phyloP scores from a whole-genome alignment of 2,888 invertebrate species.

The Parasteatoda lunata region DNA sequence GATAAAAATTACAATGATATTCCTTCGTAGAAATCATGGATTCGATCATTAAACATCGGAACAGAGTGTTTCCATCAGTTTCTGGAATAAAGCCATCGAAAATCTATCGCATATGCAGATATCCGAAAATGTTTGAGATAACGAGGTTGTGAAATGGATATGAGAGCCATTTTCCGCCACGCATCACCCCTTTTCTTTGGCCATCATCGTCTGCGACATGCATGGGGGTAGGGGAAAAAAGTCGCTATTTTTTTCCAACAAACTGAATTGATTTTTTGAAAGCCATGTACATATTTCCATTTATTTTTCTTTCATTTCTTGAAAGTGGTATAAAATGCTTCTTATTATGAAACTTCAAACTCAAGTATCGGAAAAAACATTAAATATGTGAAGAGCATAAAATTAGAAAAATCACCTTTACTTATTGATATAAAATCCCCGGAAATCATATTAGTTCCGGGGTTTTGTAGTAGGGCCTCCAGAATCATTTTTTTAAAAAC shows the following conservation, averaged over 20 bases:
- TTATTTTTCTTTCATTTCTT: not conserved
- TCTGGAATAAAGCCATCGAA: conserved; percentile 13
- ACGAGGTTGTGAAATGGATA: conserved; percentile 33
- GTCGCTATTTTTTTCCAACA: conserved; percentile 18
- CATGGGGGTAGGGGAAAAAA: conserved; percentile 10
- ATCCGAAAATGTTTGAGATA: conserved; percentile 35
- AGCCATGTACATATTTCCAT: conserved; percentile 3
- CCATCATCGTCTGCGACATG: conserved; percentile 10
- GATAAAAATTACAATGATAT: too few relatives aligned
- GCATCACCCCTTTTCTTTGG: conserved; percentile 22
- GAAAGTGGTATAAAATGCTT: not conserved
- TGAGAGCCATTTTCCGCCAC: conserved; percentile 24
- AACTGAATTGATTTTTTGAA: conserved; percentile 30
- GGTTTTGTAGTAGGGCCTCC: too few relatives aligned
- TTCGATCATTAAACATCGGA: not conserved
- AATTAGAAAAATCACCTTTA: too few relatives aligned
- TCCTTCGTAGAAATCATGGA: not conserved
- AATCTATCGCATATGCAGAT: conserved; percentile 25
- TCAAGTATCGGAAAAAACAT: too few relatives aligned
- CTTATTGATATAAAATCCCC: too few relatives aligned
- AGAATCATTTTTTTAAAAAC: too few relatives aligned
- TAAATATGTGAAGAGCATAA: too few relatives aligned
- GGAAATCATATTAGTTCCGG: too few relatives aligned
- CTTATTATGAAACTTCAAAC: not conserved
- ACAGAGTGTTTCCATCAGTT: not conserved